These are phyloP conservation scores for Anoplius nigerrimus DNA, from an alignment of 2,888 invertebrate species.

Conservation along the genomic window DNA sequence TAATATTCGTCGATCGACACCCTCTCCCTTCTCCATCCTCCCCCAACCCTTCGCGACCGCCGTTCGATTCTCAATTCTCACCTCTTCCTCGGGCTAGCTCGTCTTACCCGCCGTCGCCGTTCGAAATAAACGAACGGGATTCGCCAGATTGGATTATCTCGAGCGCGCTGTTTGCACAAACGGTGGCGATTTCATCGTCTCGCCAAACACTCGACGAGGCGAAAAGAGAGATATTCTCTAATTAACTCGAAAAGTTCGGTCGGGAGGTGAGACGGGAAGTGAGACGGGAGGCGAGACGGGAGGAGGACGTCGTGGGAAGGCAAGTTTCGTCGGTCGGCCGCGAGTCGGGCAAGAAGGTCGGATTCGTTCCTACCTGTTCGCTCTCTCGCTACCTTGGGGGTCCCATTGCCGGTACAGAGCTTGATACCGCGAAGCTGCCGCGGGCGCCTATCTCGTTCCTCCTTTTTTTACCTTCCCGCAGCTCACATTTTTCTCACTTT, in stretches of 20 bases:
- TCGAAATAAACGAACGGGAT: slow-evolving; percentile 3
- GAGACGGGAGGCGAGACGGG: background rate
- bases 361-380: slow-evolving; percentile 20
- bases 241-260: slow-evolving; percentile 49
- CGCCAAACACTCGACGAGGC: slow-evolving; percentile 24
- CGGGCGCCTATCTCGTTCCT: slow-evolving; percentile 8
- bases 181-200: slow-evolving; percentile 24
- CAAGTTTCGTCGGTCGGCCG: background rate
- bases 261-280: background rate
- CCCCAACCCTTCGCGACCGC: too few relatives aligned
- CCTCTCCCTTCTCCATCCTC: too few relatives aligned
- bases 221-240: slow-evolving; percentile 49
- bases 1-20: too few relatives aligned
- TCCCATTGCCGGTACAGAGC: background rate
- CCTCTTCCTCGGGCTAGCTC: too few relatives aligned
- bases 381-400: slow-evolving; percentile 17
- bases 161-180: slow-evolving; percentile 6
- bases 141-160: slow-evolving; percentile 13
- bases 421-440: background rate
- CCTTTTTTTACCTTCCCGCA: slow-evolving; percentile 17
- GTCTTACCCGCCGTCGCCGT: background rate
- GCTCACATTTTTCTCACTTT: slow-evolving; percentile 37
- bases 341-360: too few relatives aligned
- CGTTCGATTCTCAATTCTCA: too few relatives aligned
- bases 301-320: background rate